A percentile compares a stretch with the other conserved stretches of the same genome.
These are phyloP conservation scores for Suncus etruscus DNA, from an alignment of 2,113 vertebrate species.

Conservation along the genomic window DNA sequence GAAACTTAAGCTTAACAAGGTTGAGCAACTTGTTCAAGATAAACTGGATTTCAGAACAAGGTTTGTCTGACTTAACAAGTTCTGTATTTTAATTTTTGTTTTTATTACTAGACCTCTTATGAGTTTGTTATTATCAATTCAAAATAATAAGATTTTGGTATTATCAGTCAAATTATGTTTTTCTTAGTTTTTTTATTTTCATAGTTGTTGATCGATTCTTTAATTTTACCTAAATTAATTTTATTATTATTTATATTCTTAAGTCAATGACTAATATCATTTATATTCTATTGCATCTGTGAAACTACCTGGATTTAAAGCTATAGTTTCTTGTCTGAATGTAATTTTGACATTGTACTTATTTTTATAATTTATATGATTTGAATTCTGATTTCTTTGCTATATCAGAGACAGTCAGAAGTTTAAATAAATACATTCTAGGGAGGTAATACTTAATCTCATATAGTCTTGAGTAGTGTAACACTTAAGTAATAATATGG, in stretches of 20 bases:
- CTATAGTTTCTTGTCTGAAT: not conserved
- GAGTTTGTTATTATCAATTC: not conserved
- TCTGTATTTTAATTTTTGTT: not conserved
- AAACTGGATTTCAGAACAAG: slow-evolving; percentile 42
- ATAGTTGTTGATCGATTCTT: slow-evolving; percentile 9
- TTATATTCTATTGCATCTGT: not conserved
- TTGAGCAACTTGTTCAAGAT: slow-evolving; percentile 18
- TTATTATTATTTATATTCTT: not conserved
- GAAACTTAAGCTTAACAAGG: slow-evolving; percentile 8
- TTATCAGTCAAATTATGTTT: not conserved
- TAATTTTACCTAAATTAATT: not conserved
- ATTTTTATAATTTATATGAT: not conserved
- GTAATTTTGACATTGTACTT: not conserved
- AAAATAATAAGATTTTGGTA: not conserved
- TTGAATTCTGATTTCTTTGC: not conserved
- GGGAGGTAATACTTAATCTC: not conserved
- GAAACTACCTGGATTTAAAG: not conserved
- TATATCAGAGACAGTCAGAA: not conserved
- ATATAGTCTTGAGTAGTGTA: not conserved
- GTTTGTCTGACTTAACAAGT: slow-evolving; percentile 7
- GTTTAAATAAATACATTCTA: not conserved
- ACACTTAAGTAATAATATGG: not conserved
- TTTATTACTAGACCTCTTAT: not conserved
- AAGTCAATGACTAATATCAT: not conserved
- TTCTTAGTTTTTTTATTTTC: slow-evolving; percentile 6